Evolutionary conservation across 2,797 vertebrate genomes (phyloP).

Genomic region (Pterois miles): DNA sequence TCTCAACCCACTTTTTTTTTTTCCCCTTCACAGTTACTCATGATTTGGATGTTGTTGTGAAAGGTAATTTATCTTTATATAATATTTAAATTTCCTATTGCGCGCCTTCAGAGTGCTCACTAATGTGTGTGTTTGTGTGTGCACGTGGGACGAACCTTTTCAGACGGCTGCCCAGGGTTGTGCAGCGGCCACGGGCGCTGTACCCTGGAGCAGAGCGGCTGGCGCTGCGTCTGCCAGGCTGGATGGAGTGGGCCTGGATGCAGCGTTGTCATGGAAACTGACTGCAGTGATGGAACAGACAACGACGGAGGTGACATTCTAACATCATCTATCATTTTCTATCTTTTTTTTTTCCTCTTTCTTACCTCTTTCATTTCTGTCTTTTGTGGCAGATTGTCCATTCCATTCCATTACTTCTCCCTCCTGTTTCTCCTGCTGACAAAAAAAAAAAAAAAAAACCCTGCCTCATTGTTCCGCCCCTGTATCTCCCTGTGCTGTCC

Average conservation of each 20-base stretch:
- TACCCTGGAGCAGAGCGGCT: constrained; percentile 97
- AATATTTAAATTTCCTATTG: constrained; percentile 2
- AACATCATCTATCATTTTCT: constrained; percentile 74
- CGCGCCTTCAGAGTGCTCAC: not conserved
- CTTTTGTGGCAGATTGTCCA: constrained; percentile 45
- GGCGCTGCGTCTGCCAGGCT: constrained; percentile 97
- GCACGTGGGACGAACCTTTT: constrained; percentile 39
- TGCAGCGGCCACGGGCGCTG: constrained; percentile 97
- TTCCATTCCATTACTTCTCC: constrained; percentile 45
- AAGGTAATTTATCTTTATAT: constrained; percentile 70
- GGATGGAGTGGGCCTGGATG: constrained; percentile 98
- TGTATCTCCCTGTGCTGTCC: constrained; percentile 57
- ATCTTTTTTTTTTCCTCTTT: constrained; percentile 51
- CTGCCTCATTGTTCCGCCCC: constrained; percentile 41
- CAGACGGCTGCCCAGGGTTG: constrained; percentile 96
- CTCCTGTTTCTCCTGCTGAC: constrained; percentile 58
- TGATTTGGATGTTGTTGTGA: constrained; percentile 79
- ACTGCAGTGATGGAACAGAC: constrained; percentile 95
- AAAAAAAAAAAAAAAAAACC: no score
- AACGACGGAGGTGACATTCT: constrained; percentile 94
- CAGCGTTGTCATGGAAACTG: constrained; percentile 97
- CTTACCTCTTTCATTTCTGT: constrained; percentile 53
- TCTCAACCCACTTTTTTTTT: constrained; percentile 33
- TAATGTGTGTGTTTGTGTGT: not conserved
- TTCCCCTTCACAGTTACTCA: constrained; percentile 69